These are phyloP conservation scores for Alces alces DNA, from an alignment of 2,113 vertebrate genomes.

Conservation along the genomic window DNA sequence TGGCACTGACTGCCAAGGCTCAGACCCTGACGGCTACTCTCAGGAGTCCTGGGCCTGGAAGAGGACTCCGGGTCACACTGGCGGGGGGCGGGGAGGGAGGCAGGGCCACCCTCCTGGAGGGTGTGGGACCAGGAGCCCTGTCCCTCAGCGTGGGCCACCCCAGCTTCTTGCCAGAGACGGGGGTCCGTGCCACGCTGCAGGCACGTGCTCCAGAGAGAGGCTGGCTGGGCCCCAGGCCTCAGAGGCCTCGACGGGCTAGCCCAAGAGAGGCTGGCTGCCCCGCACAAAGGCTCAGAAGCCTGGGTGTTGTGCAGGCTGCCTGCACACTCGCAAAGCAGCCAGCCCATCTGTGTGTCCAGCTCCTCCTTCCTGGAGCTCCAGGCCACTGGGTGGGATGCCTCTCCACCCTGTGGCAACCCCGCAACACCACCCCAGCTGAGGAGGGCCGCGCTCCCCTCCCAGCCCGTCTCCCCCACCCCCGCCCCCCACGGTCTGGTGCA, in stretches of 20 bases:
- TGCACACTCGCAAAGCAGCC: background rate
- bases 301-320: accelerated
- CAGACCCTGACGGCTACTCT: background rate
- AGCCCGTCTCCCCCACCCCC: too few species aligned
- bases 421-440: background rate
- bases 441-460: background rate
- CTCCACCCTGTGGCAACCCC: background rate
- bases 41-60: background rate
- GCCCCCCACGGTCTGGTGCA: background rate
- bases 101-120: background rate
- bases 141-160: background rate
- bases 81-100: too few species aligned
- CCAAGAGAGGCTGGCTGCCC: too few species aligned
- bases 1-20: background rate
- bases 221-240: background rate
- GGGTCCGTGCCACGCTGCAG: accelerated
- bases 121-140: background rate
- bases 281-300: background rate
- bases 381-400: background rate
- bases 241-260: background rate
- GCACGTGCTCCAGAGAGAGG: accelerated
- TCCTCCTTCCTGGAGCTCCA: background rate
- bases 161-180: background rate
- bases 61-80: background rate
- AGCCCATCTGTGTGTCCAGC: background rate